phyloP scores from a whole-genome alignment of 2,888 invertebrate species.

The Hermaeophaga mercurialis region DNA sequence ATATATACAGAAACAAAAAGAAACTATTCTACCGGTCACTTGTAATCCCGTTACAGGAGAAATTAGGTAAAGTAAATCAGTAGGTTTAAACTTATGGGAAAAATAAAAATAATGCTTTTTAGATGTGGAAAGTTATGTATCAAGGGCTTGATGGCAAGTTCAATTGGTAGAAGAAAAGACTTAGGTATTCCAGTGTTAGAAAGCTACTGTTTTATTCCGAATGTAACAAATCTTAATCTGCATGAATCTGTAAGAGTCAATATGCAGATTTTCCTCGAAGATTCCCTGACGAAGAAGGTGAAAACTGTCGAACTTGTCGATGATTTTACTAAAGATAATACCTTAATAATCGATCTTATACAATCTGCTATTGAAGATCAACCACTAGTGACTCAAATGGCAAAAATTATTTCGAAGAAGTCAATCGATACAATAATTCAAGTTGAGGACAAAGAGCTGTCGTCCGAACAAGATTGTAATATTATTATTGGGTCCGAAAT shows the following conservation, averaged over 20 bases:
- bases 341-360: constrained; percentile 60
- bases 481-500: constrained; percentile 54
- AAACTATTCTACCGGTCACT: no score
- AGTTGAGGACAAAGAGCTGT: constrained; percentile 66
- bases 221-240: constrained; percentile 49
- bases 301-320: constrained; percentile 41
- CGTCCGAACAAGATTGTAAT: constrained; percentile 45
- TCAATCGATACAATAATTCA: constrained; percentile 55
- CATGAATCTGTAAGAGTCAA: constrained; percentile 62
- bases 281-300: constrained; percentile 63
- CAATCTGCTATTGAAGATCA: constrained; percentile 68
- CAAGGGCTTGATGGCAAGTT: constrained; percentile 75
- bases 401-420: constrained; percentile 63
- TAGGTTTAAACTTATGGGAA: no score
- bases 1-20: no score
- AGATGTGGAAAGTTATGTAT: no score
- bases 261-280: constrained; percentile 77
- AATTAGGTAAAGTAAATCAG: no score
- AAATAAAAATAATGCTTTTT: no score
- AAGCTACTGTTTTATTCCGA: constrained; percentile 73
- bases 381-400: constrained; percentile 72
- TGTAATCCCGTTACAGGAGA: no score
- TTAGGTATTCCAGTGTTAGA: constrained; percentile 77
- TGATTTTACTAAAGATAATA: constrained; percentile 17
- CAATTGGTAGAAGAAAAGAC: constrained; percentile 71